Evolutionary conservation across 2,113 vertebrate species (phyloP).

Genomic region (Eublepharis macularius): DNA sequence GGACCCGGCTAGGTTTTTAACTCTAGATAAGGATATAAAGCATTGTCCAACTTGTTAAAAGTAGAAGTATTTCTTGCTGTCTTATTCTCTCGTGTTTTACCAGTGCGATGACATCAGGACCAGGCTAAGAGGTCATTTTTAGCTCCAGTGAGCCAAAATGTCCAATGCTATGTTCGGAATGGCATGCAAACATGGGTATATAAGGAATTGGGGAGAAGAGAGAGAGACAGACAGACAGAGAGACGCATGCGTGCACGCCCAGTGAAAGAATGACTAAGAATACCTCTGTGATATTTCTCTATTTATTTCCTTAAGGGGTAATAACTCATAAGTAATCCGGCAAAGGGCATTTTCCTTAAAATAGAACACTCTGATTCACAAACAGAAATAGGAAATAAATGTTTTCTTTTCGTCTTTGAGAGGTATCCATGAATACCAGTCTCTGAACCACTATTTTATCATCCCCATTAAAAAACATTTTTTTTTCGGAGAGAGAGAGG

Average conservation of each 20-base stretch:
- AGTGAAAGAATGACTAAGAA: conserved; percentile 78
- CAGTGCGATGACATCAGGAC: conserved; percentile 45
- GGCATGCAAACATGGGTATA: conserved; percentile 73
- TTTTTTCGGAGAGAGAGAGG: neutral
- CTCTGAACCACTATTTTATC: conserved; percentile 71
- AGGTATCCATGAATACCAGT: conserved; percentile 75
- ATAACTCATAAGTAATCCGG: conserved; percentile 77
- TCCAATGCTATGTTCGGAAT: conserved; percentile 74
- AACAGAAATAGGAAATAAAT: conserved; percentile 85
- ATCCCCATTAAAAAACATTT: conserved; percentile 10
- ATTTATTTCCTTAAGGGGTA: conserved; percentile 84
- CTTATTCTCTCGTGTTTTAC: neutral
- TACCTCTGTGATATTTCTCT: conserved; percentile 73
- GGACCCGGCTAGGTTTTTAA: neutral
- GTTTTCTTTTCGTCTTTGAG: conserved; percentile 80
- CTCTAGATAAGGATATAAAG: neutral
- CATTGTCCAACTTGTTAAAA: neutral
- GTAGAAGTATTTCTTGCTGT: neutral
- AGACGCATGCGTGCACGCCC: neutral
- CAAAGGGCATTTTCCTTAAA: conserved; percentile 80
- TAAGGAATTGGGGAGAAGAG: conserved; percentile 71
- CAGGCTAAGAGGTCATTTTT: conserved; percentile 58
- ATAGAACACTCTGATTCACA: conserved; percentile 84
- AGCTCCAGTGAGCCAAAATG: conserved; percentile 64
- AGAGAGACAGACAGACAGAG: conserved; percentile 61